Percentiles rank a stretch among this genome's conserved stretches.
These are phyloP conservation scores for Microtus oregoni DNA, from an alignment of 2,113 vertebrate genomes.

Conservation along the genomic window DNA sequence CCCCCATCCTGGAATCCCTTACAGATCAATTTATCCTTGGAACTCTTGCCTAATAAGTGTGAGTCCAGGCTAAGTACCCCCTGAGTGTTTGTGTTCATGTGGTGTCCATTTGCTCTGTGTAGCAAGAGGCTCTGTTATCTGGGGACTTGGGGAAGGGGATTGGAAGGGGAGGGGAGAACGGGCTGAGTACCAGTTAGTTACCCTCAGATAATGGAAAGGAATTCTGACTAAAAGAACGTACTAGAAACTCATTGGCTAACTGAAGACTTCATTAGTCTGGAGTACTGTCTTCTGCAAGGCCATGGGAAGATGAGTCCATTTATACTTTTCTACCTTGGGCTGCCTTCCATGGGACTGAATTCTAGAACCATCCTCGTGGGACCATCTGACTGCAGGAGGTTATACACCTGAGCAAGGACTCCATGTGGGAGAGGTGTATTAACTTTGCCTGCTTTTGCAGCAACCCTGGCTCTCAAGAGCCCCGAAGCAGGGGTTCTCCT, in stretches of 20 bases:
- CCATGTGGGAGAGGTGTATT: not conserved
- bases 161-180: not conserved
- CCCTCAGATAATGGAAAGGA: not conserved
- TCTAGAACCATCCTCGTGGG: not conserved
- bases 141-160: not conserved
- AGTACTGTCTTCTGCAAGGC: not conserved
- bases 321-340: not conserved
- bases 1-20: not conserved
- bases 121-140: not conserved
- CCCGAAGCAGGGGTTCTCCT: not conserved
- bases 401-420: not conserved
- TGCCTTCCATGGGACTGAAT: not conserved
- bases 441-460: not conserved
- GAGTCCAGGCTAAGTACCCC: not conserved
- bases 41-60: not conserved
- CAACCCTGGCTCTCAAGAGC: not conserved
- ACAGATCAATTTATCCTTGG: not conserved
- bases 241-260: not conserved
- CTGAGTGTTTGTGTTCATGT: not conserved
- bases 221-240: not conserved
- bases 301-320: not conserved
- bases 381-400: not conserved
- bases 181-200: not conserved
- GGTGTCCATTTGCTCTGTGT: not conserved
- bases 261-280: not conserved